Conservation (phyloP, 2,113 vertebrate species). For the mouse (Mus musculus) region GRCm39 chr1:164113501-164114000, state of each 20-base stretch:
- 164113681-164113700: neutral
- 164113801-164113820: slow-evolving; percentile 86
- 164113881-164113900: slow-evolving; percentile 91
- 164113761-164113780: neutral
- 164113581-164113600: neutral
- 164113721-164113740: neutral
- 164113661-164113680: neutral
- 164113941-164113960: slow-evolving; percentile 94
- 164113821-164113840: slow-evolving; percentile 93
- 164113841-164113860: slow-evolving; percentile 94
- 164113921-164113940: slow-evolving; percentile 89
- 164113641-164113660: neutral
- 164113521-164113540: neutral
- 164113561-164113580: no score
- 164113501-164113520: neutral
- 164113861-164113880: slow-evolving; percentile 93
- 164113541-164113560: neutral
- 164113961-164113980: slow-evolving; percentile 88
- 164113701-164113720: neutral
- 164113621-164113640: neutral
- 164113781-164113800: neutral
- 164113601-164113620: neutral
- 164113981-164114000: neutral
- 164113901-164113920: slow-evolving; percentile 89
- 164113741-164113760: slow-evolving; percentile 23